Conservation (phyloP, 2,888 invertebrate genomes). For the Lasioglossum marginatum region DNA sequence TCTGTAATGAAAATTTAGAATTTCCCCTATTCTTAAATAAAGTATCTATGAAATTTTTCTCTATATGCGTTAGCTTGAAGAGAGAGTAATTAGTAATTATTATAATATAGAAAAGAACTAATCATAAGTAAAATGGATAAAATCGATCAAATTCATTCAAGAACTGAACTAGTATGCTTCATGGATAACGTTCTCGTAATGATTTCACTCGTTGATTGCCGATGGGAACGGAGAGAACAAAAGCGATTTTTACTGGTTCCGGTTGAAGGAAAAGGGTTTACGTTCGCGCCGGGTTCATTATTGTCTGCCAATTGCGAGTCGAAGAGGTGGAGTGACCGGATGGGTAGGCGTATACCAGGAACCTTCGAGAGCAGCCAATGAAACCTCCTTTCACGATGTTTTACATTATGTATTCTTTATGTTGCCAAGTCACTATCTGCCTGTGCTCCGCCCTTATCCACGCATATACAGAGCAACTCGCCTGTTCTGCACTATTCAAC, state of each 20-base stretch:
- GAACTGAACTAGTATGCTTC: too few relatives aligned
- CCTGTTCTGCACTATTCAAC: slow-evolving; percentile 33
- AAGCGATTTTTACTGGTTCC: background rate
- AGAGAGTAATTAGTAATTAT: too few relatives aligned
- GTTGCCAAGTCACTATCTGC: slow-evolving; percentile 82
- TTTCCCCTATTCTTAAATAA: too few relatives aligned
- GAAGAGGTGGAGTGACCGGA: slow-evolving; percentile 79
- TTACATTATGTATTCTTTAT: slow-evolving; percentile 81
- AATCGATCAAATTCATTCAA: too few relatives aligned
- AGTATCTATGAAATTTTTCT: too few relatives aligned
- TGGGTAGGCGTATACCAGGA: slow-evolving; percentile 80
- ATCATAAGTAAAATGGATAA: too few relatives aligned
- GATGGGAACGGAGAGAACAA: background rate
- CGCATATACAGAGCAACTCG: slow-evolving; percentile 33
- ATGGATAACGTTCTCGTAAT: background rate
- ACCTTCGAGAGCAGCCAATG: slow-evolving; percentile 77
- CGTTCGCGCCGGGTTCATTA: slow-evolving; percentile 64
- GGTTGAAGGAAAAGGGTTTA: slow-evolving; percentile 33
- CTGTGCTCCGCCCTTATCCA: slow-evolving; percentile 80
- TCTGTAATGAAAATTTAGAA: too few relatives aligned
- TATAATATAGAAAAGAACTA: too few relatives aligned
- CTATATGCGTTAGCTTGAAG: too few relatives aligned
- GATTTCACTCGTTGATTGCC: background rate
- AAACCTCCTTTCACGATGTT: slow-evolving; percentile 79
- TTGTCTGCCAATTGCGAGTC: slow-evolving; percentile 77